A percentile compares a stretch with the other conserved stretches of the same genome.
Conservation (phyloP, 2,888 invertebrate species). For the Erebia epiphron region DNA sequence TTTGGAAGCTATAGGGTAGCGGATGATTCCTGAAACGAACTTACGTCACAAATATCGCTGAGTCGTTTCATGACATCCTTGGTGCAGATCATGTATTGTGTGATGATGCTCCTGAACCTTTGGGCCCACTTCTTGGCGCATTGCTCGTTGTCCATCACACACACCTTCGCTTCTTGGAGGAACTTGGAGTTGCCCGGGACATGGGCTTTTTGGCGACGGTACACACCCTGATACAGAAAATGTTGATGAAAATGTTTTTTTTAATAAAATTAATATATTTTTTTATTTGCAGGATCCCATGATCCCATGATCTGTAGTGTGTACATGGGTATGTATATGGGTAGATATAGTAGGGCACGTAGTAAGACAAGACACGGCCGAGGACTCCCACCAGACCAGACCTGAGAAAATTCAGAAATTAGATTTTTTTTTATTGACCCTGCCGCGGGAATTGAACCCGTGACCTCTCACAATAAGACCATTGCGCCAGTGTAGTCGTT, state of each 20-base stretch:
- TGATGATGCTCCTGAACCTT: slow-evolving; percentile 67
- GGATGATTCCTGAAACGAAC: slow-evolving; percentile 30
- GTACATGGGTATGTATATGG: too few relatives aligned
- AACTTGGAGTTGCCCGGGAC: slow-evolving; percentile 65
- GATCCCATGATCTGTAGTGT: too few relatives aligned
- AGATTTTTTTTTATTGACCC: too few relatives aligned
- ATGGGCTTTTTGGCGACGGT: slow-evolving; percentile 58
- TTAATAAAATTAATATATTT: too few relatives aligned
- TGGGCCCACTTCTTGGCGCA: slow-evolving; percentile 77
- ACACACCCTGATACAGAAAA: slow-evolving; percentile 60
- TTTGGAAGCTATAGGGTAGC: not conserved
- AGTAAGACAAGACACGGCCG: too few relatives aligned
- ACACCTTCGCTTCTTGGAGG: slow-evolving; percentile 75
- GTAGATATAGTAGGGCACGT: too few relatives aligned
- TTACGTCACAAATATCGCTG: slow-evolving; percentile 72
- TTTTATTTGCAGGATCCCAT: too few relatives aligned
- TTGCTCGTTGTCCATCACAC: slow-evolving; percentile 74
- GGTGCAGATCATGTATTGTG: slow-evolving; percentile 76
- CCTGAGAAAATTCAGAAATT: too few relatives aligned
- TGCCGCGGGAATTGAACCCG: too few relatives aligned
- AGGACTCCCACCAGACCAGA: too few relatives aligned
- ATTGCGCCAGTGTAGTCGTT: too few relatives aligned
- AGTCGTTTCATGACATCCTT: slow-evolving; percentile 73
- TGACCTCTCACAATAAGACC: too few relatives aligned
- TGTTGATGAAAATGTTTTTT: not conserved